Percentiles rank a stretch among this genome's conserved stretches.
phyloP scores from a whole-genome alignment of 2,113 vertebrate genomes.

The Theristicus caerulescens region DNA sequence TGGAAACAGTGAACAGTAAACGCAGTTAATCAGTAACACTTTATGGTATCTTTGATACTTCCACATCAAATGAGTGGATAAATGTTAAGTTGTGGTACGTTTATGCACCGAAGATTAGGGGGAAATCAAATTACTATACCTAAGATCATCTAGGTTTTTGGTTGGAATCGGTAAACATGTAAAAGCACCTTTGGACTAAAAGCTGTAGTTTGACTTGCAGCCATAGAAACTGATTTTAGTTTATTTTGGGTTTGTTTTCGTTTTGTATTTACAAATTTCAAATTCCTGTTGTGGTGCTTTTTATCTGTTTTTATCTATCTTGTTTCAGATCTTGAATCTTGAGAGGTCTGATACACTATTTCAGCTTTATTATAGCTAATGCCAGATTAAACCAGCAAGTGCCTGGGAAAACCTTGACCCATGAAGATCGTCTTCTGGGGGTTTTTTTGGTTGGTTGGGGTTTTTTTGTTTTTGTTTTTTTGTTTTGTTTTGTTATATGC shows the following conservation, averaged over 20 bases:
- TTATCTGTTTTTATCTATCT: not conserved
- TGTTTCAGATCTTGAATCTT: not conserved
- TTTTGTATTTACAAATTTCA: not conserved
- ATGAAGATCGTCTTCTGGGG: not conserved
- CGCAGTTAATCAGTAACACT: slow-evolving; percentile 23
- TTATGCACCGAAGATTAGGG: not conserved
- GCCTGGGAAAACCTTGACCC: not conserved
- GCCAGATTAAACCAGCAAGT: not conserved
- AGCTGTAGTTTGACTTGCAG: not conserved
- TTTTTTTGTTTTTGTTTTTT: not conserved
- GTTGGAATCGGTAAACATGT: not conserved
- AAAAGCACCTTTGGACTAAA: not conserved
- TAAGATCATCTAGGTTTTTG: not conserved
- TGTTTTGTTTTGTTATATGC: not conserved
- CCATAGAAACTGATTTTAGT: not conserved
- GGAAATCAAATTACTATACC: not conserved
- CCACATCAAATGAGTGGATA: not conserved
- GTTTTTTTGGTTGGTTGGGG: not conserved
- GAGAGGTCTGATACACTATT: not conserved
- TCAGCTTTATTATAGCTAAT: not conserved
- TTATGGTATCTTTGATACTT: slow-evolving; percentile 27
- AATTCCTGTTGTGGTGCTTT: not conserved
- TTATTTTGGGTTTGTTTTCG: not conserved
- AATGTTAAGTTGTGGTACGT: not conserved
- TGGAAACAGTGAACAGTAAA: not conserved